Conservation (phyloP, 2,888 invertebrate species). For the Trisateles emortualis region DNA sequence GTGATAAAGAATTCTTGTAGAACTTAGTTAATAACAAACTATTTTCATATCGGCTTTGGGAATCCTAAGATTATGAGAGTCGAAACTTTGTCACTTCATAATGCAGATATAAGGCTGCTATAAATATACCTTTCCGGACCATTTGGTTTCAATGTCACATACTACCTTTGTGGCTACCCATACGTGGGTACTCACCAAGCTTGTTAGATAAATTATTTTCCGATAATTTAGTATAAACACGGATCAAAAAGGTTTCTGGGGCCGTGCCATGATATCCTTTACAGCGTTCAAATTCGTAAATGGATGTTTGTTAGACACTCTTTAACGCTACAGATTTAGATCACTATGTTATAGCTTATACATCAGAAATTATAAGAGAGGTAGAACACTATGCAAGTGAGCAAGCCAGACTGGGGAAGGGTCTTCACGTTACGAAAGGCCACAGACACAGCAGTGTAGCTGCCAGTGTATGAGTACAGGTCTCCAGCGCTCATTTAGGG, state of each 20-base stretch:
- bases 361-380: too few relatives aligned
- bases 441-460: too few relatives aligned
- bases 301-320: too few relatives aligned
- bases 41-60: constrained; percentile 15
- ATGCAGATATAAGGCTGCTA: constrained; percentile 11
- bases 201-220: constrained; percentile 7
- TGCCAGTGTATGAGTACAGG: too few relatives aligned
- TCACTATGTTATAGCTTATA: too few relatives aligned
- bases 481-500: too few relatives aligned
- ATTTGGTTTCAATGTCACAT: constrained; percentile 21
- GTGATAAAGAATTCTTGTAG: background rate
- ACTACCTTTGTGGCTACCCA: constrained; percentile 13
- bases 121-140: constrained; percentile 24
- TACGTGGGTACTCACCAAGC: constrained; percentile 11
- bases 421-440: too few relatives aligned
- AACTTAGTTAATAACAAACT: constrained; percentile 20
- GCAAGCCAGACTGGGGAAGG: too few relatives aligned
- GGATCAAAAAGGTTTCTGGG: background rate
- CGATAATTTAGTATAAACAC: background rate
- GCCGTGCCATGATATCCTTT: too few relatives aligned
- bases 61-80: constrained; percentile 13
- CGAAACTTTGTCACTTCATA: constrained; percentile 18
- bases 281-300: too few relatives aligned
- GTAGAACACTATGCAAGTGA: too few relatives aligned
- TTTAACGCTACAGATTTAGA: too few relatives aligned